These are phyloP conservation scores for Poeciliopsis turrubarensis DNA, from an alignment of 2,113 vertebrate genomes.

Conservation along the genomic window DNA sequence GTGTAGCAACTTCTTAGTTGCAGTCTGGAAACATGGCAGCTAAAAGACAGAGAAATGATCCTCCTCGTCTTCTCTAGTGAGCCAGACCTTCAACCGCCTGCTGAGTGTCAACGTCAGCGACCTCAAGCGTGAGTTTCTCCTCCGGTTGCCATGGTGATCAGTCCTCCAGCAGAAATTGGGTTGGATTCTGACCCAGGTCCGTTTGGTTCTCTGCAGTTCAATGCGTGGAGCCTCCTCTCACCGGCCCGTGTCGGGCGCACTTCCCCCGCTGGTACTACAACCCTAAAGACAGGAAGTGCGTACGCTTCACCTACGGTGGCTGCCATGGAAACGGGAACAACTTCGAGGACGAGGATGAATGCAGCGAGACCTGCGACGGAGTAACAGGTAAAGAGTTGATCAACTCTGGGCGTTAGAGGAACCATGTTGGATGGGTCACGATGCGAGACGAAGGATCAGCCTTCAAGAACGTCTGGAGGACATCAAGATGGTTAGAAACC, in stretches of 20 bases:
- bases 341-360: constrained; percentile 80
- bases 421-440: no score
- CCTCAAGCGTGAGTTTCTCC: constrained; percentile 51
- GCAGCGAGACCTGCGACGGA: constrained; percentile 80
- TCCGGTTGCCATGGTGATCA: neutral
- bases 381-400: constrained; percentile 73
- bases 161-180: neutral
- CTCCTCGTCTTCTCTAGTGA: constrained; percentile 61
- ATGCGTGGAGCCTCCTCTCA: constrained; percentile 86
- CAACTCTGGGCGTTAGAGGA: no score
- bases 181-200: neutral
- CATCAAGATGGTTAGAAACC: no score
- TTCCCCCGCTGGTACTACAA: constrained; percentile 90
- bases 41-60: no score
- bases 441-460: no score
- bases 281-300: constrained; percentile 81
- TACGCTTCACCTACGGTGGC: constrained; percentile 88
- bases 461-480: no score
- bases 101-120: constrained; percentile 59
- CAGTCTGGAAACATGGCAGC: no score
- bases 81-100: constrained; percentile 62
- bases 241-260: constrained; percentile 83
- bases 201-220: constrained; percentile 67
- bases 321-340: constrained; percentile 89
- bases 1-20: no score